Conservation (phyloP, 2,888 invertebrate species). For the Microctonus hyperodae region DNA sequence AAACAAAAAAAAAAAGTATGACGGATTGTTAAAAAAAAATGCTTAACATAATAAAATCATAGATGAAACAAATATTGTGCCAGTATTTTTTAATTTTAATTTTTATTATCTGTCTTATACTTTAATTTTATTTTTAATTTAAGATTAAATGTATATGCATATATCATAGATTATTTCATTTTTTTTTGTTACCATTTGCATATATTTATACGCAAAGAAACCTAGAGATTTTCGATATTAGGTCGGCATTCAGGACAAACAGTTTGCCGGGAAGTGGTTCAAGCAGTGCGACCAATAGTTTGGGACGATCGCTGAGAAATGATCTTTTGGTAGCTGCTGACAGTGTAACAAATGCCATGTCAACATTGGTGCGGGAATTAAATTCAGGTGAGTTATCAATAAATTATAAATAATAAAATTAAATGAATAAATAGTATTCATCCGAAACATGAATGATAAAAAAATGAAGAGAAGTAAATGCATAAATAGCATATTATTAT, state of each 20-base stretch:
- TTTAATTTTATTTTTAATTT: conserved; percentile 26
- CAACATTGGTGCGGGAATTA: conserved; percentile 93
- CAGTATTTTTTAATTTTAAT: conserved; percentile 30
- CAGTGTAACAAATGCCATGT: conserved; percentile 98
- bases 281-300: conserved; percentile 61
- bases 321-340: conserved; percentile 95
- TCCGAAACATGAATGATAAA: background rate
- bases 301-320: conserved; percentile 76
- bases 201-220: conserved; percentile 57
- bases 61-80: conserved; percentile 22
- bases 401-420: background rate
- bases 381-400: conserved; percentile 77
- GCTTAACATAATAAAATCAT: conserved; percentile 50
- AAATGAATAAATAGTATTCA: background rate
- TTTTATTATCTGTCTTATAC: conserved; percentile 34
- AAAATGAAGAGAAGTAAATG: background rate
- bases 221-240: conserved; percentile 62
- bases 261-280: conserved; percentile 61
- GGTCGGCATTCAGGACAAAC: conserved; percentile 63
- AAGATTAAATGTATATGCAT: conserved; percentile 51
- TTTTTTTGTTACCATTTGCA: conserved; percentile 48
- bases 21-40: conserved; percentile 39
- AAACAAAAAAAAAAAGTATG: conserved; percentile 19
- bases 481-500: background rate
- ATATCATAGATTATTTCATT: conserved; percentile 50